Evolutionary conservation across 2,888 invertebrate genomes (phyloP).

Genomic region (Chesias legatella): DNA sequence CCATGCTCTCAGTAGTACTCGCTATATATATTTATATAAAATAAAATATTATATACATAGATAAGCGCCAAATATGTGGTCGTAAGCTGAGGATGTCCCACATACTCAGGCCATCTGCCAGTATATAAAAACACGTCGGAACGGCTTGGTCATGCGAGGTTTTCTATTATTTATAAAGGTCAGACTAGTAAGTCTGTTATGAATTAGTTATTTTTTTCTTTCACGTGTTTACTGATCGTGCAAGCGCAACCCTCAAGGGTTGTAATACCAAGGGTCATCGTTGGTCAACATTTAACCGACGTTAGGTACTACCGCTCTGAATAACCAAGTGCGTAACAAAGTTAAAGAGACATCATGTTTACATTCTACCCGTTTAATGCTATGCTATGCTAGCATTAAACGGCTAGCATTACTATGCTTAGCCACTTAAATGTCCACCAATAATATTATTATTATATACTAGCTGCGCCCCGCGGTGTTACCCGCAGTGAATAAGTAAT

Average conservation of each 20-base stretch:
- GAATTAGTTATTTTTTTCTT: conserved; percentile 40
- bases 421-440: too few relatives aligned
- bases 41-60: too few relatives aligned
- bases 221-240: conserved; percentile 44
- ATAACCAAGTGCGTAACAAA: conserved; percentile 4
- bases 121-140: conserved; percentile 21
- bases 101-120: background rate
- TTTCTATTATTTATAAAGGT: conserved; percentile 35
- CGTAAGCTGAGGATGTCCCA: too few relatives aligned
- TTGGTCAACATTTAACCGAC: conserved; percentile 34
- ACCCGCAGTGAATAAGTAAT: too few relatives aligned
- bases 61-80: too few relatives aligned
- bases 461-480: too few relatives aligned
- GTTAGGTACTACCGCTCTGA: conserved; percentile 3
- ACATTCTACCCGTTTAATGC: too few relatives aligned
- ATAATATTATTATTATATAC: too few relatives aligned
- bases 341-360: background rate
- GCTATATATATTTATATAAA: too few relatives aligned
- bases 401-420: too few relatives aligned
- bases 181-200: conserved; percentile 37
- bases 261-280: conserved; percentile 42
- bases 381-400: too few relatives aligned
- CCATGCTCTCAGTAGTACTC: too few relatives aligned
- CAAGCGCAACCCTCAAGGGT: conserved; percentile 42
- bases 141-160: conserved; percentile 29